These are phyloP conservation scores for Ameiurus melas DNA, from an alignment of 2,113 vertebrate genomes.

Conservation along the genomic window DNA sequence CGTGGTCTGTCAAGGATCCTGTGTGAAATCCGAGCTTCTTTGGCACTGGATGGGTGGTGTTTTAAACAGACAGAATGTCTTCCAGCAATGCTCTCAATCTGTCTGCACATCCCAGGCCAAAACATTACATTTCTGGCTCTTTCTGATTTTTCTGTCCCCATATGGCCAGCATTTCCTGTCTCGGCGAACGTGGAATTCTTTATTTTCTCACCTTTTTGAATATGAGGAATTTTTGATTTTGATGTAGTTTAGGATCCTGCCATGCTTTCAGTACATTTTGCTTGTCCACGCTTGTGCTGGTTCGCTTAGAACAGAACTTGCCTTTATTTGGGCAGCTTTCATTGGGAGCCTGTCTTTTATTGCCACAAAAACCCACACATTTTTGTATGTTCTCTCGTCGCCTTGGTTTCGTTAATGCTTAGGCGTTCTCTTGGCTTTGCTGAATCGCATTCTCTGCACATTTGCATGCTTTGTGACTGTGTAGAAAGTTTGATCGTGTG, in stretches of 20 bases:
- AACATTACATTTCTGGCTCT: too few relatives aligned
- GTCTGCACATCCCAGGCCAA: not conserved
- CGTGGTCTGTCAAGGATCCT: not conserved
- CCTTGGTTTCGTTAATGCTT: constrained; percentile 12
- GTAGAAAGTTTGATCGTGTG: not conserved
- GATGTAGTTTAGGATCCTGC: not conserved
- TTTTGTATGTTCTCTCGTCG: not conserved
- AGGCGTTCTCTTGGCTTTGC: constrained; percentile 11
- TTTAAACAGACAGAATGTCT: not conserved
- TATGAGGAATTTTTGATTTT: not conserved
- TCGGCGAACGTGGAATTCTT: not conserved
- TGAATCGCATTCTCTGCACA: constrained; percentile 1
- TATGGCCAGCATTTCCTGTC: not conserved
- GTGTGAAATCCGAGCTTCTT: not conserved
- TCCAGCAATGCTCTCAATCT: not conserved
- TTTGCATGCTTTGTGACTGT: not conserved
- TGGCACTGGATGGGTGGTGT: not conserved
- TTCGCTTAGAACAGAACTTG: not conserved
- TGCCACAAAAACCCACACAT: constrained; percentile 11
- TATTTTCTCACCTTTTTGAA: not conserved
- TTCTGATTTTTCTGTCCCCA: not conserved
- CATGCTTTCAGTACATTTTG: not conserved
- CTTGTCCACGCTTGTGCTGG: not conserved
- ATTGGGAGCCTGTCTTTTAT: not conserved
- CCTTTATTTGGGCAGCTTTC: not conserved